phyloP scores from a whole-genome alignment of 2,113 vertebrate genomes.

The Bos indicus region DNA sequence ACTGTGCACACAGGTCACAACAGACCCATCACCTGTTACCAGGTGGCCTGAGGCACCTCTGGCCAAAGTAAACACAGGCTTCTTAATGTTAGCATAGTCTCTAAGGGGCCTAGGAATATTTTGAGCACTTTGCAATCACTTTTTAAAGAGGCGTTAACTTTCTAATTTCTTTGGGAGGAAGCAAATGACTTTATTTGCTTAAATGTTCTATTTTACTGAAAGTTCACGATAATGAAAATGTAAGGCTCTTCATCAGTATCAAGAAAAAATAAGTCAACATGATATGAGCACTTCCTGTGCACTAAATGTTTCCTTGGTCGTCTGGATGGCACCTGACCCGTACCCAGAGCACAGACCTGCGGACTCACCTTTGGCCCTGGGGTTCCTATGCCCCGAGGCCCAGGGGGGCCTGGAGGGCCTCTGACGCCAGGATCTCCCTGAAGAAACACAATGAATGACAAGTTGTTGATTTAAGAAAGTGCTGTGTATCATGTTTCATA shows the following conservation, averaged over 20 bases:
- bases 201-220: neutral
- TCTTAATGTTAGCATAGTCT: neutral
- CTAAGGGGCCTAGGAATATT: neutral
- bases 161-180: neutral
- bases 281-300: neutral
- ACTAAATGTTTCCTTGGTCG: neutral
- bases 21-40: neutral
- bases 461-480: neutral
- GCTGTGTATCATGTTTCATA: neutral
- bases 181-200: neutral
- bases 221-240: neutral
- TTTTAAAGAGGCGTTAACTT: neutral
- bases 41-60: neutral
- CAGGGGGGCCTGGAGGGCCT: conserved; percentile 79
- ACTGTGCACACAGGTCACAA: accelerated
- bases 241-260: neutral
- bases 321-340: neutral
- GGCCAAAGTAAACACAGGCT: neutral
- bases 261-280: neutral
- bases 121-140: neutral
- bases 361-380: conserved; percentile 84
- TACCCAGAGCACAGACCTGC: neutral
- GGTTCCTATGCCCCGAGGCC: conserved; percentile 78
- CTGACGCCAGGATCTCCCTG: conserved; percentile 85
- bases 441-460: neutral